Conservation (phyloP, 2,113 vertebrate genomes). For the Casuarius casuarius region DNA sequence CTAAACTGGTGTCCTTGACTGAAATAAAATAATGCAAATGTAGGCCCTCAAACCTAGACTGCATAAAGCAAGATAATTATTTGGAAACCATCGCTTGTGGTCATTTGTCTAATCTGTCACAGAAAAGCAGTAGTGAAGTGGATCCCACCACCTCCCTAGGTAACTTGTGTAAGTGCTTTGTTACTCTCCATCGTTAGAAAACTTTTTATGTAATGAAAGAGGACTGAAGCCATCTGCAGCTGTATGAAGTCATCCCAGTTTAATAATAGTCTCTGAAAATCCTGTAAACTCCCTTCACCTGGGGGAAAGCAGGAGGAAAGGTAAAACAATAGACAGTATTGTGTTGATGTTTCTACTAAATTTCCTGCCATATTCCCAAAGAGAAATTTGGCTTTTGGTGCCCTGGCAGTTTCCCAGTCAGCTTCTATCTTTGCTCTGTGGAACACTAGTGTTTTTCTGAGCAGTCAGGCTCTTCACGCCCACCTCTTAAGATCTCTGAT, state of each 20-base stretch:
- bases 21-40: not conserved
- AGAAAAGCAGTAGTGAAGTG: not conserved
- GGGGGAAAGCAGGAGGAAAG: constrained; percentile 44
- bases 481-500: not conserved
- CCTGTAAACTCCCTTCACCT: constrained; percentile 15
- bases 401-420: not conserved
- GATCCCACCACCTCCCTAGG: not conserved
- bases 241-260: constrained; percentile 9
- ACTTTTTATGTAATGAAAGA: constrained; percentile 8
- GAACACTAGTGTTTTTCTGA: not conserved
- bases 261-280: constrained; percentile 3
- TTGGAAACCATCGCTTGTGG: not conserved
- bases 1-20: not conserved
- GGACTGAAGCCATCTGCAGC: constrained; percentile 1
- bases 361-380: constrained; percentile 24
- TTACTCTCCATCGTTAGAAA: not conserved
- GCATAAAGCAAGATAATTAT: not conserved
- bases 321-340: constrained; percentile 33
- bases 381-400: not conserved
- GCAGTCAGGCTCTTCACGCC: not conserved
- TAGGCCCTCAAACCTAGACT: not conserved
- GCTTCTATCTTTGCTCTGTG: not conserved
- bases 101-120: not conserved
- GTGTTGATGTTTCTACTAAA: not conserved
- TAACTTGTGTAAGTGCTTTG: not conserved